phyloP scores from a whole-genome alignment of 2,113 vertebrate genomes.

The Pitta sordida region DNA sequence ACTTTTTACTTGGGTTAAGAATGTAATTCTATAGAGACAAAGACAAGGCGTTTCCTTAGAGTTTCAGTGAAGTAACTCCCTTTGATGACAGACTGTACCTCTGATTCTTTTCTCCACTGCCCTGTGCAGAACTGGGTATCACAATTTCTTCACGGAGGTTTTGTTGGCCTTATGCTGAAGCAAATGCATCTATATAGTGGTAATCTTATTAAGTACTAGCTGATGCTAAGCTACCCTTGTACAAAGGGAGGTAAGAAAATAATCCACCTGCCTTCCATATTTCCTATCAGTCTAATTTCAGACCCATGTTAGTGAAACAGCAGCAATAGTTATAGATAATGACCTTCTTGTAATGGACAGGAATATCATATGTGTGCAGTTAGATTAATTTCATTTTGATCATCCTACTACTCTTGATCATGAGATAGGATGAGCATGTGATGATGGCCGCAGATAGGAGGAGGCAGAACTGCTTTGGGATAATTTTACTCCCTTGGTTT shows the following conservation, averaged over 20 bases:
- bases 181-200: background rate
- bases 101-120: background rate
- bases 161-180: background rate
- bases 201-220: background rate
- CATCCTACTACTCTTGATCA: background rate
- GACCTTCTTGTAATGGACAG: background rate
- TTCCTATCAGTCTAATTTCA: background rate
- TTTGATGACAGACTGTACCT: background rate
- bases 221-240: background rate
- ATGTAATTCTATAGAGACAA: background rate
- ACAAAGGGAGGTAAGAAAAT: background rate
- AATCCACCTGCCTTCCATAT: background rate
- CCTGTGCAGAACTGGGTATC: background rate
- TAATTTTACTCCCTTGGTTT: background rate
- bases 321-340: background rate
- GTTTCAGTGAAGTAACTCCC: background rate
- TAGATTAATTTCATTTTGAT: background rate
- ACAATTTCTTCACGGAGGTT: background rate
- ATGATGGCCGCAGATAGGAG: background rate
- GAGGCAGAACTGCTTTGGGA: background rate
- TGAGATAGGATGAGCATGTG: background rate
- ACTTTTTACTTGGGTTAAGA: background rate
- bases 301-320: background rate
- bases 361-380: background rate
- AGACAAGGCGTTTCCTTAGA: background rate